Evolutionary conservation across 2,888 invertebrate genomes (phyloP).

Genomic region (Koerneria pararmatus): DNA sequence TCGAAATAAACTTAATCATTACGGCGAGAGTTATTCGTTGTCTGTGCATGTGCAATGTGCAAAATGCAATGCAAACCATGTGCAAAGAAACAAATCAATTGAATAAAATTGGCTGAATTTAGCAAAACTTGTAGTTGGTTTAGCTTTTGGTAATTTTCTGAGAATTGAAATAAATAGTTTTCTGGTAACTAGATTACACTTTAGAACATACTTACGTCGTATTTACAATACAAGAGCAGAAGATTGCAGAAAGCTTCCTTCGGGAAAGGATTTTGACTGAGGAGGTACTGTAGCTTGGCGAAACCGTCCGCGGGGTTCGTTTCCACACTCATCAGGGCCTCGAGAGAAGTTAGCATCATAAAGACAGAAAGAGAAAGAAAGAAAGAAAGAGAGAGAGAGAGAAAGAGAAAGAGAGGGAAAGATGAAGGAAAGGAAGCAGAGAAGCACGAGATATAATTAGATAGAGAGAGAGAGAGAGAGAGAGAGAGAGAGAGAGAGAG

Average conservation of each 20-base stretch:
- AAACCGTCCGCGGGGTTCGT: conserved; percentile 83
- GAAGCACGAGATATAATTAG: neutral
- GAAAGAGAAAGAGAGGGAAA: neutral
- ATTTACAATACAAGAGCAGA: conserved; percentile 87
- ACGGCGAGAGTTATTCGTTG: no score
- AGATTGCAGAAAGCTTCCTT: conserved; percentile 95
- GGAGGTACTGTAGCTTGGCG: conserved; percentile 84
- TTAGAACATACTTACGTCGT: conserved; percentile 72
- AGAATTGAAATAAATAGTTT: no score
- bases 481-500: neutral
- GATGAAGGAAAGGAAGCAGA: neutral
- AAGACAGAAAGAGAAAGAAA: neutral
- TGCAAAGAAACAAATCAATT: no score
- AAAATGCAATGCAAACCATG: no score
- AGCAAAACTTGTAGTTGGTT: no score
- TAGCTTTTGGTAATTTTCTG: no score
- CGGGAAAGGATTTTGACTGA: conserved; percentile 92
- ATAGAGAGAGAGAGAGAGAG: neutral
- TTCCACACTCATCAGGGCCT: conserved; percentile 82
- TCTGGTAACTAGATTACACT: no score
- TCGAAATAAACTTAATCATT: no score
- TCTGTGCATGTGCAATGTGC: no score
- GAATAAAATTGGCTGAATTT: no score
- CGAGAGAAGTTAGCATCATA: neutral
- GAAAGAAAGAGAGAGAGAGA: neutral